Base-by-base conservation (phyloP, 2,113 vertebrate species). In the Notechis scutatus region DNA sequence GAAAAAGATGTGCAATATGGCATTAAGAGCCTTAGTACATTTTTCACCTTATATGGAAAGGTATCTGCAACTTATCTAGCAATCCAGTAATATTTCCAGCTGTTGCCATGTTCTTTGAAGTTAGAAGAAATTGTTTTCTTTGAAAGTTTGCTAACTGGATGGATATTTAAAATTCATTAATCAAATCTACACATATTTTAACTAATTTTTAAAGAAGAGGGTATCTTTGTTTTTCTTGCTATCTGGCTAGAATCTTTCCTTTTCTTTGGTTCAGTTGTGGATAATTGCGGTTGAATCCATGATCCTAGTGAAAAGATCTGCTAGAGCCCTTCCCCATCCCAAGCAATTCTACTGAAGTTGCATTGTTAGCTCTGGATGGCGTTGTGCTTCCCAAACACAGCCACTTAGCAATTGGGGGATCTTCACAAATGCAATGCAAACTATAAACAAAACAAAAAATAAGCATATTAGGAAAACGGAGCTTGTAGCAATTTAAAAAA, bases 11-110 rank as follows among this genome's bases (percentile, higher is more conserved):
- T 95, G 24, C 93, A 96, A 61, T 85, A 93, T 94, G 85, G 89
- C 93, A 74, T 94, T 95, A 95, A 92, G 89, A 96, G 94, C 94
- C 91, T 96, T 93, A 95, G 96, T 91, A 95, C 95, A 97, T 97
- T 98, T 97, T 97, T 98, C 96, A 96, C 98, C 98, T 97, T 97
- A 98, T 98, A 98, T 98, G 98, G 98, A 97, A 94, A 95, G 92
- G 94, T 94, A 95, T 96, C 96, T 97, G 94, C 96, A 95, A 97
- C 96, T 97, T 97, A 95, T 97, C 95, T 96, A 94, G 95, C 94
- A 85, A 64, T 69, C 64, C 96, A 96, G 92, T 96, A 97, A 92
- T 88, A 97, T 97, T 97, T 98, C 95, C 96, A 97, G 96, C 97
- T 97, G 94, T 96, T 98, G 98, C 98, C 97, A 95, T 96, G 97